Conservation (phyloP, 2,888 invertebrate species). For the Desoria tigrina region DNA sequence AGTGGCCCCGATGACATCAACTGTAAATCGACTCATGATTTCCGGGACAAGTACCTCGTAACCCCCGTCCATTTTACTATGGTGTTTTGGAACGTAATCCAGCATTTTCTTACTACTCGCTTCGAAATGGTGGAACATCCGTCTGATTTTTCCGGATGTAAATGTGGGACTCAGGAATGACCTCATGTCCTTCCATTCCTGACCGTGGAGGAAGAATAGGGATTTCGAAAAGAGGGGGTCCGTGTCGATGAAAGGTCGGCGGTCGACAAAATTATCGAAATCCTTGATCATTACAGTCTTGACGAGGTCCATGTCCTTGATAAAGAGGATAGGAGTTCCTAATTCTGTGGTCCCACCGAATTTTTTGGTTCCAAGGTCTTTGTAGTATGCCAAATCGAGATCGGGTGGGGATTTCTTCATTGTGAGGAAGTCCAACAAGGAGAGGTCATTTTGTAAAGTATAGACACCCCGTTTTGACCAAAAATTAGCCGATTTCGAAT, state of each 20-base stretch:
- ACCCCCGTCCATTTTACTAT: too few relatives aligned
- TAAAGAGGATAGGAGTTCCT: background rate
- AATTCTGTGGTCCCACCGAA: background rate
- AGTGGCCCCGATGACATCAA: background rate
- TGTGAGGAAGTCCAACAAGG: background rate
- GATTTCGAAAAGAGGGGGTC: constrained; percentile 13
- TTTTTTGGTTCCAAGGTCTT: background rate
- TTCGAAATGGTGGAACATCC: constrained; percentile 27
- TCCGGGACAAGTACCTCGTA: background rate
- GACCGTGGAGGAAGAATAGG: constrained; percentile 6
- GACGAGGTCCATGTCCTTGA: constrained; percentile 9
- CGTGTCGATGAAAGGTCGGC: too few relatives aligned
- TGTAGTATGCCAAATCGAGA: background rate
- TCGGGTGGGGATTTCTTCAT: background rate
- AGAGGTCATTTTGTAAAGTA: background rate
- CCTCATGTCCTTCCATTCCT: constrained; percentile 28
- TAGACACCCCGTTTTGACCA: background rate
- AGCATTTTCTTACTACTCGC: too few relatives aligned
- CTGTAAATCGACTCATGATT: background rate
- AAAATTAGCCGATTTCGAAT: constrained; percentile 21
- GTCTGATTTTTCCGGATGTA: constrained; percentile 30
- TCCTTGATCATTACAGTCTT: background rate
- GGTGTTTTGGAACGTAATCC: too few relatives aligned
- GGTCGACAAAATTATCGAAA: too few relatives aligned
- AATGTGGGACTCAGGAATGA: constrained; percentile 34